phyloP scores from a whole-genome alignment of 2,113 vertebrate genomes.

The Mirza zaza region DNA sequence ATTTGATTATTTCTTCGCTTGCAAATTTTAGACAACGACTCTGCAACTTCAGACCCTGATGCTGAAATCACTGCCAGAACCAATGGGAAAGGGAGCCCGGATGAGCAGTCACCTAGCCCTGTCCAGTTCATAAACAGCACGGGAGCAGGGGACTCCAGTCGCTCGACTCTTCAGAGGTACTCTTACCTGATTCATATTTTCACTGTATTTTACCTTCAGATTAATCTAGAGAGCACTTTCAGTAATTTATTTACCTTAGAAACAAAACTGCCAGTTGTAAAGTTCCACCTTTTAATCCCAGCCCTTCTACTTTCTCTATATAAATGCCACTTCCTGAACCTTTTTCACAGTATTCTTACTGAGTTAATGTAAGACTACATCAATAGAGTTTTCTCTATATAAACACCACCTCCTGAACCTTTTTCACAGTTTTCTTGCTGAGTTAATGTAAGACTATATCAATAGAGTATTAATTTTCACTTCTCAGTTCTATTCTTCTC shows the following conservation, averaged over 20 bases:
- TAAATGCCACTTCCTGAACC: not conserved
- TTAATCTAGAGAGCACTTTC: not conserved
- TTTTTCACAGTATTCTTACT: not conserved
- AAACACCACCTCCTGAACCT: not conserved
- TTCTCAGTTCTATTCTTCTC: not conserved
- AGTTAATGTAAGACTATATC: not conserved
- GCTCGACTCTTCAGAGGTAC: slow-evolving; percentile 94
- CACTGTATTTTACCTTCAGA: not conserved
- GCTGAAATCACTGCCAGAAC: slow-evolving; percentile 76
- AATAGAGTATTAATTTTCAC: not conserved
- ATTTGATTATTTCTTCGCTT: not conserved
- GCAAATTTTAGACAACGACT: slow-evolving; percentile 82
- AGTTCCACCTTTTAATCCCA: not conserved
- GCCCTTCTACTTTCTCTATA: not conserved
- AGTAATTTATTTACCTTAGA: not conserved
- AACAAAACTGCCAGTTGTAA: not conserved
- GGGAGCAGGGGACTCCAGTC: slow-evolving; percentile 68
- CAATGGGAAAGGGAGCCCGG: slow-evolving; percentile 80
- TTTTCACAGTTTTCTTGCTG: not conserved
- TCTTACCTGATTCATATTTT: rapidly evolving
- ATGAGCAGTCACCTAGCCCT: slow-evolving; percentile 67
- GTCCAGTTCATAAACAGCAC: slow-evolving; percentile 76
- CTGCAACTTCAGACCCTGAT: slow-evolving; percentile 78
- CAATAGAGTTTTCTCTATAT: not conserved
- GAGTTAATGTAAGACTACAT: not conserved